A percentile compares a stretch with the other conserved stretches of the same genome.
phyloP scores from a whole-genome alignment of 2,113 vertebrate genomes.

The Amphiprion percula region DNA sequence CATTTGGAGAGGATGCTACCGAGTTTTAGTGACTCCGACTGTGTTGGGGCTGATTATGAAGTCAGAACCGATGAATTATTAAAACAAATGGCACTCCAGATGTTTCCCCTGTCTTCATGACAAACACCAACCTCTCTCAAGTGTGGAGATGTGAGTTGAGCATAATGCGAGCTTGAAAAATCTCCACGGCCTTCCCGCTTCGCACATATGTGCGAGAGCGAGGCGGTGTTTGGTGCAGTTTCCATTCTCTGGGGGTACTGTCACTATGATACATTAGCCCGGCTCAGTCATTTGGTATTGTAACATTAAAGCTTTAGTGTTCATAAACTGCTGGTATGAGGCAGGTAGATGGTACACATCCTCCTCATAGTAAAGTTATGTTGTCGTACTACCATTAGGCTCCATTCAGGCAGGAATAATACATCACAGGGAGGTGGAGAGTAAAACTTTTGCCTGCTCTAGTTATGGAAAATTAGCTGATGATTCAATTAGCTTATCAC shows the following conservation, averaged over 20 bases:
- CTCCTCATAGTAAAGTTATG: slow-evolving; percentile 4
- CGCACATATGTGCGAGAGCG: not conserved
- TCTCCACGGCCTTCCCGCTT: slow-evolving; percentile 40
- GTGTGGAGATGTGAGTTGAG: slow-evolving; percentile 41
- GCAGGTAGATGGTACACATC: slow-evolving; percentile 21
- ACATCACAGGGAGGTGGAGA: too few relatives aligned
- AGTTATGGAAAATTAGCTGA: not conserved
- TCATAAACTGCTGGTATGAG: slow-evolving; percentile 38
- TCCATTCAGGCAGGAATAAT: not conserved
- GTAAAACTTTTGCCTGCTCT: not conserved
- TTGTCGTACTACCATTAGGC: not conserved
- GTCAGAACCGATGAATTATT: slow-evolving; percentile 78
- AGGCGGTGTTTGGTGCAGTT: slow-evolving; percentile 16
- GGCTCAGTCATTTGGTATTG: slow-evolving; percentile 42
- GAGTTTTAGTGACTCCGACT: slow-evolving; percentile 57
- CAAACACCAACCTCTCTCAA: slow-evolving; percentile 63
- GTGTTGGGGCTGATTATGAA: slow-evolving; percentile 69
- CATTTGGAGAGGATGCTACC: slow-evolving; percentile 41
- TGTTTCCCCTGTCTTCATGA: slow-evolving; percentile 70
- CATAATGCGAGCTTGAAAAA: slow-evolving; percentile 60
- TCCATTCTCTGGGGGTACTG: slow-evolving; percentile 26
- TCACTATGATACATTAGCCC: slow-evolving; percentile 48
- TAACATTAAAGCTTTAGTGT: slow-evolving; percentile 42
- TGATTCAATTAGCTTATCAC: not conserved
- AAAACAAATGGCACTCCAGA: slow-evolving; percentile 77